Evolutionary conservation across 2,888 invertebrate species (phyloP).

Genomic region (Tanypteryx hageni): DNA sequence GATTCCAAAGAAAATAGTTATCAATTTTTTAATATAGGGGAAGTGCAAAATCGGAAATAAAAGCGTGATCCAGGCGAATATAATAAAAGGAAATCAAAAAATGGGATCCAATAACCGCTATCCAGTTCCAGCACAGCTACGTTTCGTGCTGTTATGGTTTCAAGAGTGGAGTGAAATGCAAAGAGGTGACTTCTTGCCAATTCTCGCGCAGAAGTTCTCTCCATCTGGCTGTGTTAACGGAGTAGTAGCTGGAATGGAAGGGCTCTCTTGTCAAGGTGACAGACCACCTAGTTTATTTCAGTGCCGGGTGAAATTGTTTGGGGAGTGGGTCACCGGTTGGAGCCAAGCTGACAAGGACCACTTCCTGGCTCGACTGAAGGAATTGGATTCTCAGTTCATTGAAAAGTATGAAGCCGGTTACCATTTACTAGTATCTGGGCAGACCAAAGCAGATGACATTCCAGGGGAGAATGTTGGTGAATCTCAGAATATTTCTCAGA

Average conservation of each 20-base stretch:
- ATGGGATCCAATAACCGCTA: slow-evolving; percentile 70
- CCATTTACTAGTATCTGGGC: neutral
- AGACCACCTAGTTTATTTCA: slow-evolving; percentile 90
- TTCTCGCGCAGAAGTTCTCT: slow-evolving; percentile 82
- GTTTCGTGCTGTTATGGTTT: slow-evolving; percentile 92
- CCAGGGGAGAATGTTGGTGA: neutral
- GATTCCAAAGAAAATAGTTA: neutral
- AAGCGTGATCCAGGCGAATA: neutral
- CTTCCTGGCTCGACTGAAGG: slow-evolving; percentile 83
- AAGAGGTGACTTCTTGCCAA: slow-evolving; percentile 87
- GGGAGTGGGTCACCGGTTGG: slow-evolving; percentile 91
- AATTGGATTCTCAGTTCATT: slow-evolving; percentile 84
- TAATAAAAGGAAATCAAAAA: neutral
- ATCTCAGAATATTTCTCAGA: neutral
- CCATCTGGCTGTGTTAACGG: slow-evolving; percentile 83
- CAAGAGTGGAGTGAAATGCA: slow-evolving; percentile 93
- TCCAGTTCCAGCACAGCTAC: slow-evolving; percentile 84
- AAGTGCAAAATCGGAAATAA: neutral
- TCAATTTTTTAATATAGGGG: neutral
- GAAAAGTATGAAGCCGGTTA: slow-evolving; percentile 77
- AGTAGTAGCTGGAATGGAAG: slow-evolving; percentile 82
- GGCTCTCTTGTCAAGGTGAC: slow-evolving; percentile 80
- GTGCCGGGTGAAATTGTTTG: slow-evolving; percentile 89
- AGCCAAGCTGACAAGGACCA: slow-evolving; percentile 83
- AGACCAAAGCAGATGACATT: slow-evolving; percentile 17